Conservation (phyloP, 2,888 invertebrate species). For the Mantis religiosa region DNA sequence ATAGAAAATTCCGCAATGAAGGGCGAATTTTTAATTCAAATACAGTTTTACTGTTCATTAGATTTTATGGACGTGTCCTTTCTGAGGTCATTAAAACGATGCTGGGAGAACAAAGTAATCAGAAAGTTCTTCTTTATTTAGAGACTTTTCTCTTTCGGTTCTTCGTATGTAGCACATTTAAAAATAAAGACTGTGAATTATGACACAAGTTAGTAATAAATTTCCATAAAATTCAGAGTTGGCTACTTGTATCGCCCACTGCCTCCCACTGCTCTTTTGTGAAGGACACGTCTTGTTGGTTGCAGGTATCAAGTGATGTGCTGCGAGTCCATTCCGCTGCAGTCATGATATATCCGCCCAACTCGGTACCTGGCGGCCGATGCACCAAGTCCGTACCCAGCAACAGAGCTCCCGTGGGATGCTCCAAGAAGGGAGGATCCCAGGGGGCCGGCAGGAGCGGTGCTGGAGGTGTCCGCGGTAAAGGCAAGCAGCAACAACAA, state of each 20-base stretch:
- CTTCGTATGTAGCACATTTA: not conserved
- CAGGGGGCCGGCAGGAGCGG: not conserved
- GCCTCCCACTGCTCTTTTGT: not conserved
- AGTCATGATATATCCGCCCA: not conserved
- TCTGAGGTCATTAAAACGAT: too few species aligned
- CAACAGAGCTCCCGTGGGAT: not conserved
- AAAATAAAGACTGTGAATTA: not conserved
- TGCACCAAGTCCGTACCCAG: not conserved
- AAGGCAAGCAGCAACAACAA: not conserved
- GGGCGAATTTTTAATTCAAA: too few species aligned
- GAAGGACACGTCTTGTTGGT: not conserved
- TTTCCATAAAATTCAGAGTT: not conserved
- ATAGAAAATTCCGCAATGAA: too few species aligned
- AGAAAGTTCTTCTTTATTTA: too few species aligned
- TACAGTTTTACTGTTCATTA: too few species aligned
- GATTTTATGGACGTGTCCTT: too few species aligned
- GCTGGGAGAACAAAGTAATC: too few species aligned
- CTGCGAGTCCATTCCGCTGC: not conserved
- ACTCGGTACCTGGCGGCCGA: not conserved
- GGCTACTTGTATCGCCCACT: not conserved
- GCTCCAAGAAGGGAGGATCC: not conserved
- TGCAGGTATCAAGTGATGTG: not conserved
- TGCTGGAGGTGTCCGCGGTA: constrained; percentile 20
- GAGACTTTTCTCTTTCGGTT: too few species aligned
- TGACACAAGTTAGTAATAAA: not conserved